Conservation (phyloP, 2,113 vertebrate species). For the Lucifuga dentata region DNA sequence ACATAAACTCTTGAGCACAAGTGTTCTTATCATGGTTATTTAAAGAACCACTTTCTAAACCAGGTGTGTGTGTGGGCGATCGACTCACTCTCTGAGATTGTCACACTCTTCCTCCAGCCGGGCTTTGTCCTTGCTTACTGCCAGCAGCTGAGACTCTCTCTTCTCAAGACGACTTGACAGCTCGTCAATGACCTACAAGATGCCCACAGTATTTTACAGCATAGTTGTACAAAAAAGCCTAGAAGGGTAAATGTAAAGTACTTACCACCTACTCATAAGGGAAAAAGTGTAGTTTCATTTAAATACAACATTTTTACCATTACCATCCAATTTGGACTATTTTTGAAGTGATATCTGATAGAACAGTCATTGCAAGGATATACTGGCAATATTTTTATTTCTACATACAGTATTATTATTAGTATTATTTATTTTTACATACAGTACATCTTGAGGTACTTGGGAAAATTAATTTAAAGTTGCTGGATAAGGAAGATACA, state of each 20-base stretch:
- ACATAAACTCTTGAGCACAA: neutral
- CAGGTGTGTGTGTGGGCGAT: neutral
- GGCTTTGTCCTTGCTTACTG: constrained; percentile 96
- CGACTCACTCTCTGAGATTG: constrained; percentile 97
- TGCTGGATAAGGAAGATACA: too few species aligned
- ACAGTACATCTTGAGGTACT: too few species aligned
- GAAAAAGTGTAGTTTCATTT: neutral
- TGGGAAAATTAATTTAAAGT: too few species aligned
- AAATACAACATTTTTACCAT: neutral
- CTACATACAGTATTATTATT: too few species aligned
- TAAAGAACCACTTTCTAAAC: neutral
- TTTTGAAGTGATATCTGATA: too few species aligned
- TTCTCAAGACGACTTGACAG: constrained; percentile 92
- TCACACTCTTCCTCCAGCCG: constrained; percentile 93
- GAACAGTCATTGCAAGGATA: too few species aligned
- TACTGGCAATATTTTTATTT: too few species aligned
- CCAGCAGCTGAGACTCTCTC: constrained; percentile 93
- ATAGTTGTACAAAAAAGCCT: neutral
- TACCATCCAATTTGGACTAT: neutral
- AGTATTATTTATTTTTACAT: too few species aligned
- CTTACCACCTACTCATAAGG: neutral
- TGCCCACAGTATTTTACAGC: constrained; percentile 2
- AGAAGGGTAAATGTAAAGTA: neutral
- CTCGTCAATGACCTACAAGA: constrained; percentile 88
- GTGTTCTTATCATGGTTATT: constrained; percentile 1